Base-by-base conservation (phyloP, 2,888 invertebrate genomes). In the Myopa testacea region DNA sequence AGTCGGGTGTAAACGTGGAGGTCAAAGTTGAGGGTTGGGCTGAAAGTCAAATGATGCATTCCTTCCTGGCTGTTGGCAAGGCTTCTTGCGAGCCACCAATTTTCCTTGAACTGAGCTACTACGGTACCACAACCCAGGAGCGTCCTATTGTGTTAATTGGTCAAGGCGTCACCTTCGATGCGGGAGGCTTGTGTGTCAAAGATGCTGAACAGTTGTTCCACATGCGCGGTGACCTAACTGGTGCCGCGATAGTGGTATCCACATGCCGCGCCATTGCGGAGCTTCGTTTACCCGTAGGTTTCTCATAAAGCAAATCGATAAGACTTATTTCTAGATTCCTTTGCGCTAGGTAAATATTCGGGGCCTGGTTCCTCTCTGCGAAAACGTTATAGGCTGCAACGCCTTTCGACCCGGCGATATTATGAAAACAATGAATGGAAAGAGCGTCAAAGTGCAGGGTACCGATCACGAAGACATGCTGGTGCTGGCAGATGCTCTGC, bases 151-250 rank as follows among this genome's bases (percentile, higher is more conserved):
- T 94, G 19, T 87, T 95, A 45, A 93, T 95, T 38, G 95, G 95
- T 0, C 92, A 93, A 85, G 93, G 93, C 4, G 91, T 92, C 4
- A 93, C 93, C 0, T 93, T 92, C 85, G 93, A 93, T 85, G 93
- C 93, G 83, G 96, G 96, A 63, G 95, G 95, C 75, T 89, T 95
- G 76, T 93, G 93, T 79, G 85, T 95, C 77, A 95, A 95, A 72
- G 12, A 79, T 0, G 72, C 72, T n/a, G 26, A 77, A 7, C 91
- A 92, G 58, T 92, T 95, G 89, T 91, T 91, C 79, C 90, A 91
- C 81, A 95, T 95, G 95, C 91, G 93, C 81, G 95, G 93, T 5
- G 95, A 95, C 84, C 95, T 96, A 95, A 94, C 94, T 1, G 96
- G 95, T 0, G 96, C 95, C 0, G 95, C 95, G 0, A 93, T 93